Evolutionary conservation across 2,113 vertebrate genomes (phyloP), one percentile per base, ranked within the genome.

Genomic region (Thalassoma bifasciatum): DNA sequence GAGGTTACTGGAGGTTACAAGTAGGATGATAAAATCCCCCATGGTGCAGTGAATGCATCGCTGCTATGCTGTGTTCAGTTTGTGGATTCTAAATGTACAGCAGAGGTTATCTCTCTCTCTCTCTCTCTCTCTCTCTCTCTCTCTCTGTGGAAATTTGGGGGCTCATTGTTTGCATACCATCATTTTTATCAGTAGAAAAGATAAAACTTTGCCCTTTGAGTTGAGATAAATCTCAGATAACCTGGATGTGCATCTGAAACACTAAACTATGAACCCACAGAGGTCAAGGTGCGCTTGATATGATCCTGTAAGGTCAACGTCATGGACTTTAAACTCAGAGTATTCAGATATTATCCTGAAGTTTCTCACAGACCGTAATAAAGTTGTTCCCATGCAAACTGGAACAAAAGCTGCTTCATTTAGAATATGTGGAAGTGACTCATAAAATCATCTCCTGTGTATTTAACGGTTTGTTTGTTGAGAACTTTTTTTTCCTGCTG

Each of bases 201-300:
- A 37, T 52, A 14, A 36, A 36, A 62, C 80, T 54, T 66, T 79
- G 49, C 24, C 30, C 74, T 40, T 23, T 50, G 5, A 21, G 52
- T 10, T 56, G 14, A 50, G 75, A 54, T 74, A 50, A 73, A 56
- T 40, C 47, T 52, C 26, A 26, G 24, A 79, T 62, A 51, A 44
- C 54, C 5, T 13, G 8, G 23, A 64, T 21, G 38, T 47, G 56
- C 60, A 16, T 40, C 8, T 72, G 8, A 46, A 46, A 14, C 17
- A 44, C 14, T 44, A 44, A 0, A 44, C 14, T 44, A 44, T 38
- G 8, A 8, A 23, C 38, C 62, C 26, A 22, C 30, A 64, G 42
- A 81, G 77, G 59, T 53, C 40, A 68, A 56, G 34, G 72, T 68
- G 36, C 42, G 23, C 46, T 42, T 21, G 65, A 50, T 42, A 44